These are phyloP conservation scores for Drosophila pallidifrons DNA, from an alignment of 1,140 invertebrate genomes.

Conservation along the genomic window DNA sequence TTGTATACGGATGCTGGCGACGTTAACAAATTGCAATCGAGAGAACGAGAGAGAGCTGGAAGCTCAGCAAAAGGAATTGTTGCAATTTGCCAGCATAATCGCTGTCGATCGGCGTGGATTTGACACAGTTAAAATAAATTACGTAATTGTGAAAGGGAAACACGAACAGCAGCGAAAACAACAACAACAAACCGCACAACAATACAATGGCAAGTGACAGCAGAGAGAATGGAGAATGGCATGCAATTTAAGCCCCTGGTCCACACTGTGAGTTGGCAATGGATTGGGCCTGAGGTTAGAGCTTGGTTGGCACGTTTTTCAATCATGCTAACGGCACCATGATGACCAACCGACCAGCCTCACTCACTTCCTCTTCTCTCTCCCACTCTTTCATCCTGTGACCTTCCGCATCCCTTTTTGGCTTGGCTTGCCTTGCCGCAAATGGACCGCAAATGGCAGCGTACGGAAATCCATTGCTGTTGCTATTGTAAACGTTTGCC, in stretches of 20 bases:
- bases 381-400: neutral
- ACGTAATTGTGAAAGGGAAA: slow-evolving; percentile 73
- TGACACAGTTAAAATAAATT: slow-evolving; percentile 84
- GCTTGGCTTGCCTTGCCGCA: slow-evolving; percentile 43
- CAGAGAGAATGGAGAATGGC: slow-evolving; percentile 43
- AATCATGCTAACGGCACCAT: slow-evolving; percentile 77
- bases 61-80: slow-evolving; percentile 61
- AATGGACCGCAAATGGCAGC: slow-evolving; percentile 79
- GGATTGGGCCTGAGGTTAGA: slow-evolving; percentile 35
- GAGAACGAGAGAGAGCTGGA: slow-evolving; percentile 3
- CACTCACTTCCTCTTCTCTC: neutral
- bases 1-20: slow-evolving; percentile 61
- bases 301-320: slow-evolving; percentile 69
- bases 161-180: slow-evolving; percentile 37
- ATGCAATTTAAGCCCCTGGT: slow-evolving; percentile 64
- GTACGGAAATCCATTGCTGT: slow-evolving; percentile 77
- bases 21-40: slow-evolving; percentile 75
- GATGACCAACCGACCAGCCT: slow-evolving; percentile 36
- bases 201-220: slow-evolving; percentile 63
- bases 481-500: slow-evolving; percentile 80
- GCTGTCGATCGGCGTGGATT: slow-evolving; percentile 80
- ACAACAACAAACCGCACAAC: slow-evolving; percentile 37
- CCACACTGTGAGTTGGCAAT: slow-evolving; percentile 12
- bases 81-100: slow-evolving; percentile 82
- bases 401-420: slow-evolving; percentile 9